Evolutionary conservation across 2,113 vertebrate species (phyloP), one percentile per base, ranked within the genome.

Genomic region (Bucco capensis): DNA sequence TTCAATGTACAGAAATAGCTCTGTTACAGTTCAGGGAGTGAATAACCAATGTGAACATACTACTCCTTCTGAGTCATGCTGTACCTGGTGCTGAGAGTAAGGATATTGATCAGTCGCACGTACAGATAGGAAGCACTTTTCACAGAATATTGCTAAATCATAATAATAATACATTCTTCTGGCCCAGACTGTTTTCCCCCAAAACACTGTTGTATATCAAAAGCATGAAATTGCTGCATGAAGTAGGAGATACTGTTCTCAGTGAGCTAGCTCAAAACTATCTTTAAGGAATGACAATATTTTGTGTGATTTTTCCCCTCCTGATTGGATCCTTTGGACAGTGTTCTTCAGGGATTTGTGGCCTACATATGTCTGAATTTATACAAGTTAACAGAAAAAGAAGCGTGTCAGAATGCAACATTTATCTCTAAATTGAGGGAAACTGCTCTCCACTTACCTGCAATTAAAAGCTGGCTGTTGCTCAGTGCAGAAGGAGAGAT

Each of bases 1-100:
- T 88, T 96, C 84, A 89, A 95, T 94, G 61, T 94, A 95, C 89
- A 96, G 91, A 97, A 97, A 95, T 95, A 96, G 46, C 65, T 96
- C 87, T 92, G 50, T 80, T 96, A 90, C 80, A 94, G 47, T 96
- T 81, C 81, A 96, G 61, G 87, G 61, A 92, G 22, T 92, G 92
- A 89, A 95, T 94, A 97, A 94, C 81, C 75, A 94, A 28, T 92
- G 60, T 91, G 87, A 94, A 89, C 78, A 75, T 57, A 91, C 66
- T 76, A 44, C 65, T 96, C 11, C 31, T 73, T 79, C 58, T 88
- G 75, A 84, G 66, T 85, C 50, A 30, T 87, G 70, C 46, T 65
- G 10, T 96, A 95, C 81, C 42, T 92, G 87, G 81, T 89, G 83
- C 65, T 96, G 69, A 91, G 79, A 72, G 83, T 92, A 92, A 94